Conservation (phyloP, 2,797 vertebrate genomes). For the Dendrocincla tyrannina region DNA sequence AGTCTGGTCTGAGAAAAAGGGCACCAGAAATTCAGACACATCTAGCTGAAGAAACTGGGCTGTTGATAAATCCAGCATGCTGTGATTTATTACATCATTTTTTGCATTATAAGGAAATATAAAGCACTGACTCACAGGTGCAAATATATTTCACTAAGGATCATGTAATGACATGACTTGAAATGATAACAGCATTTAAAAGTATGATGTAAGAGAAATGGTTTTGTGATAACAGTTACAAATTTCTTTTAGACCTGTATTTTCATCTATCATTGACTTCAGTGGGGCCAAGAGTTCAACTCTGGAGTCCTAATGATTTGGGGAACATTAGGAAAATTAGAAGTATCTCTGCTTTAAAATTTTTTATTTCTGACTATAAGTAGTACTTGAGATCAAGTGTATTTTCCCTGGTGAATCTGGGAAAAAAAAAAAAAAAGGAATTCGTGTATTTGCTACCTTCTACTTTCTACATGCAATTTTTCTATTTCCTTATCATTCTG, state of each 20-base stretch:
- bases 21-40: not conserved
- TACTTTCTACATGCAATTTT: conserved; percentile 43
- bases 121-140: conserved; percentile 2
- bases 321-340: not conserved
- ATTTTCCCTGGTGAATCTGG: conserved; percentile 30
- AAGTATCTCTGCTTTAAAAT: not conserved
- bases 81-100: conserved; percentile 10
- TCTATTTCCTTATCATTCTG: conserved; percentile 66
- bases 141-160: conserved; percentile 16
- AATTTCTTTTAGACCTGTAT: not conserved
- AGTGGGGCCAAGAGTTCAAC: not conserved
- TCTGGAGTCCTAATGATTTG: conserved; percentile 20
- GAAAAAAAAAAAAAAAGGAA: not conserved
- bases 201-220: conserved; percentile 26
- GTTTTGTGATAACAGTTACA: not conserved
- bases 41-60: not conserved
- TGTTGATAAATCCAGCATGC: not conserved
- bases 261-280: conserved; percentile 2
- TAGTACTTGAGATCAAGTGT: conserved; percentile 13
- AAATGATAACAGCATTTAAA: conserved; percentile 47
- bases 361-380: conserved; percentile 3
- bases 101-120: conserved; percentile 8
- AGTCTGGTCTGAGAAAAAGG: not conserved
- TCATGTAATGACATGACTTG: not conserved
- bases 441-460: conserved; percentile 38